phyloP scores from a whole-genome alignment of 2,113 vertebrate species.

The Alligator mississippiensis region DNA sequence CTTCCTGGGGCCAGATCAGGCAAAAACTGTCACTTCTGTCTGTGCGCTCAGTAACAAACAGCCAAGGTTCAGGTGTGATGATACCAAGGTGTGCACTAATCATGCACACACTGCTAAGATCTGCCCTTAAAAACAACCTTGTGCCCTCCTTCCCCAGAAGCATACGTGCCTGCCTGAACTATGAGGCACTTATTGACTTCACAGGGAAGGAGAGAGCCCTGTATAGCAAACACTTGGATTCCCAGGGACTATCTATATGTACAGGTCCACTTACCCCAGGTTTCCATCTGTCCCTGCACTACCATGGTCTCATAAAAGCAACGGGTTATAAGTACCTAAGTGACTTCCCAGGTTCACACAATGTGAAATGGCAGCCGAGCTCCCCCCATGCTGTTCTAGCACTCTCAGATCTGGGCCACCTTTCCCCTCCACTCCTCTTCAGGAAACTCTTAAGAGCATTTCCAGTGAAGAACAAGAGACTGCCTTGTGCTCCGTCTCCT shows the following conservation, averaged over 20 bases:
- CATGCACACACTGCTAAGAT: background rate
- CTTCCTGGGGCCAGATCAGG: too few species aligned
- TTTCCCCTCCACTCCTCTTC: background rate
- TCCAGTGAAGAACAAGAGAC: rapidly evolving
- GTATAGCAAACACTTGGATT: background rate
- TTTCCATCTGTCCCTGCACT: background rate
- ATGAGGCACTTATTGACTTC: background rate
- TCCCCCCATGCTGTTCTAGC: rapidly evolving
- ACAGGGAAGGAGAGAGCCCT: background rate
- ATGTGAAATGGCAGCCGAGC: too few species aligned
- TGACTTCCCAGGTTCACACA: background rate
- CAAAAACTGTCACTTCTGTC: too few species aligned
- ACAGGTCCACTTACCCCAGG: too few species aligned
- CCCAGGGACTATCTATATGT: background rate
- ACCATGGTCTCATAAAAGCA: too few species aligned
- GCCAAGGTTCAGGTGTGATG: background rate
- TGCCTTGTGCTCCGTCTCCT: background rate
- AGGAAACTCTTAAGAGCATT: background rate
- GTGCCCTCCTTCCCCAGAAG: background rate
- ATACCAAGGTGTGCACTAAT: background rate
- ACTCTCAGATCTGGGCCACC: background rate
- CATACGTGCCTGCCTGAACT: background rate
- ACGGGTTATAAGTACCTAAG: background rate
- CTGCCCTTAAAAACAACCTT: background rate
- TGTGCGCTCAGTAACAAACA: background rate